Evolutionary conservation across 2,797 vertebrate genomes (phyloP), one percentile per base, ranked within the genome.

Genomic region (Rachycentron canadum): DNA sequence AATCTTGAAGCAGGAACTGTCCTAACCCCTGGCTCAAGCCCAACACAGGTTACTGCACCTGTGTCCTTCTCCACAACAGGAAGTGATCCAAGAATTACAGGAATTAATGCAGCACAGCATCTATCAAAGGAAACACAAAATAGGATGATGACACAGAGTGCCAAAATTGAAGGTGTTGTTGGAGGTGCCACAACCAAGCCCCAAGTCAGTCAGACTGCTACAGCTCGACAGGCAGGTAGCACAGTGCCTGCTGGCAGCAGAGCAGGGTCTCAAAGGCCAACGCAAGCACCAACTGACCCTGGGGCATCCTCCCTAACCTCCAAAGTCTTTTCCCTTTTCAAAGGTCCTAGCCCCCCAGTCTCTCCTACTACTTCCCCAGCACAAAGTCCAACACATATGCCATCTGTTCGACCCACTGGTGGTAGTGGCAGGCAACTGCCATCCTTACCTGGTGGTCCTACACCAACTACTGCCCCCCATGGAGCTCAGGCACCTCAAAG

Each of bases 11-110:
- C 97, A 0, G 97, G 96, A 90, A 93, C 95, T 4, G 95, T 95
- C 0, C 95, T 99, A 36, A 99, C 97, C 61, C 98, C 98, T 0
- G 98, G 98, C 25, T 99, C 98, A 84, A 99, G 98, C 73, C 98
- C 98, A 82, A 99, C 98, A 0, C 98, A 99, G 86, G 90, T 98
- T 0, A 92, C 95, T 3, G 97, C 98, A 71, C 98, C 98, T 0
- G 93, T 97, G 70, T 97, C 97, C 38, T 98, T 99, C 60, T 93
- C 93, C 0, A 88, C 94, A 85, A 95, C 96, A 0, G 96, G 96
- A 53, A 88, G 91, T 89, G 93, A 93, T 14, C 96, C 96, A 76
- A 93, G 95, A 79, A 95, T 97, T 78, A 94, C 96, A 0, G 96
- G 97, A n/a, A 96, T 97, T 43, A 94, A 95, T 34, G 97, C 97